These are phyloP conservation scores for Andrena fulva DNA, from an alignment of 2,888 invertebrate species.

Conservation along the genomic window DNA sequence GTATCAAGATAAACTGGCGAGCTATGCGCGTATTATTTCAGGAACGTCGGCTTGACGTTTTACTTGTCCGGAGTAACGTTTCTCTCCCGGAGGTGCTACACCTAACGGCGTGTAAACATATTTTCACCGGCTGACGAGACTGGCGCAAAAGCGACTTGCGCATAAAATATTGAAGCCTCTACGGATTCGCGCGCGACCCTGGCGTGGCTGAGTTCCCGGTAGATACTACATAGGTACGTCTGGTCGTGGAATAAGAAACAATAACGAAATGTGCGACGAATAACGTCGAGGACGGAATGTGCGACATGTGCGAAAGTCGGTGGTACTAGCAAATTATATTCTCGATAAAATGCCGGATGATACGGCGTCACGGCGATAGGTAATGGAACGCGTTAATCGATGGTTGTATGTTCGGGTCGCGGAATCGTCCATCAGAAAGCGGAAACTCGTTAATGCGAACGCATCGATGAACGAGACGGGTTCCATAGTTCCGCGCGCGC, in stretches of 20 bases:
- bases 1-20: slow-evolving; percentile 41
- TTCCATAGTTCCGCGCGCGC: not conserved
- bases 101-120: slow-evolving; percentile 2
- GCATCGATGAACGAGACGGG: not conserved
- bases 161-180: slow-evolving; percentile 34
- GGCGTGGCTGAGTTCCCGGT: not conserved
- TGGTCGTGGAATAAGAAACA: not conserved
- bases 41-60: slow-evolving; percentile 29
- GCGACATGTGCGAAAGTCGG: too few relatives aligned
- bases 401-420: not conserved
- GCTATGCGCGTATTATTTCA: slow-evolving; percentile 39
- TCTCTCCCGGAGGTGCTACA: not conserved
- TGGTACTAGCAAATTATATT: not conserved
- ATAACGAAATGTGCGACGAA: too few relatives aligned
- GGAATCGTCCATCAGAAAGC: not conserved
- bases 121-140: not conserved
- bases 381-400: not conserved
- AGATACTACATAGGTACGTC: not conserved
- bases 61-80: slow-evolving; percentile 14
- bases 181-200: slow-evolving; percentile 15
- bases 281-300: too few relatives aligned
- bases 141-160: not conserved
- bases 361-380: not conserved
- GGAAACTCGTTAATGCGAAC: slow-evolving; percentile 15
- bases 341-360: not conserved